Conservation (phyloP, 23 tunicate genomes). For the Halocynthia aurantium region DNA sequence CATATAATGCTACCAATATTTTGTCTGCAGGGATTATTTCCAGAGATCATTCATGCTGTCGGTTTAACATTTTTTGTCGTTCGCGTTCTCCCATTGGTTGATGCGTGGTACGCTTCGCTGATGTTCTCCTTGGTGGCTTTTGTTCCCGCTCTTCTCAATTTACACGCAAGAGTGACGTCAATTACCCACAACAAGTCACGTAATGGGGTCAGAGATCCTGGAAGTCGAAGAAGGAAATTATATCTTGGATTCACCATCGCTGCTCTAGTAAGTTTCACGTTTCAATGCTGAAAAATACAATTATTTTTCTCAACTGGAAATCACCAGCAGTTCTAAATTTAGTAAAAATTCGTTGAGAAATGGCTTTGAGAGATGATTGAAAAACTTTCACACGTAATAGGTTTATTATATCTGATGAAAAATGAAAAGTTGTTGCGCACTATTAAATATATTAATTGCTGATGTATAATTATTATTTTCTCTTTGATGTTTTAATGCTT, state of each 20-base stretch:
- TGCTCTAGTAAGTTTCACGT: slow-evolving; percentile 29
- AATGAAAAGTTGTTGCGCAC: too few species aligned
- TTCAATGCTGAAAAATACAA: too few species aligned
- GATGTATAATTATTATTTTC: too few species aligned
- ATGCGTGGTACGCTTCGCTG: slow-evolving; percentile 41
- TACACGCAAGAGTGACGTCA: slow-evolving; percentile 43
- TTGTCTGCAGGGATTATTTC: slow-evolving; percentile 52
- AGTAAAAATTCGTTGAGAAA: too few species aligned
- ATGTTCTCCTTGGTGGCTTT: slow-evolving; percentile 47
- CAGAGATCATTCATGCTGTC: slow-evolving; percentile 52
- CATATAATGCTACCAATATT: neutral
- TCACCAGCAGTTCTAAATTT: too few species aligned
- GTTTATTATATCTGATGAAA: too few species aligned
- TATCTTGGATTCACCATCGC: slow-evolving; percentile 26
- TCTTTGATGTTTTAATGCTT: too few species aligned
- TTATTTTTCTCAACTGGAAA: too few species aligned
- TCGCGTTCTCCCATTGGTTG: slow-evolving; percentile 59
- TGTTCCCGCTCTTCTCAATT: slow-evolving; percentile 39
- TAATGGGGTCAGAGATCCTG: neutral
- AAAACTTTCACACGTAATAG: too few species aligned
- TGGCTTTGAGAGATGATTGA: too few species aligned
- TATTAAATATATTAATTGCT: too few species aligned
- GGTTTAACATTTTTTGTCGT: slow-evolving; percentile 64
- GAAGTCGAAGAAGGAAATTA: neutral
- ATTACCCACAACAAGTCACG: neutral